phyloP scores from a whole-genome alignment of 2,888 invertebrate genomes.

The Coecobrya sp. region DNA sequence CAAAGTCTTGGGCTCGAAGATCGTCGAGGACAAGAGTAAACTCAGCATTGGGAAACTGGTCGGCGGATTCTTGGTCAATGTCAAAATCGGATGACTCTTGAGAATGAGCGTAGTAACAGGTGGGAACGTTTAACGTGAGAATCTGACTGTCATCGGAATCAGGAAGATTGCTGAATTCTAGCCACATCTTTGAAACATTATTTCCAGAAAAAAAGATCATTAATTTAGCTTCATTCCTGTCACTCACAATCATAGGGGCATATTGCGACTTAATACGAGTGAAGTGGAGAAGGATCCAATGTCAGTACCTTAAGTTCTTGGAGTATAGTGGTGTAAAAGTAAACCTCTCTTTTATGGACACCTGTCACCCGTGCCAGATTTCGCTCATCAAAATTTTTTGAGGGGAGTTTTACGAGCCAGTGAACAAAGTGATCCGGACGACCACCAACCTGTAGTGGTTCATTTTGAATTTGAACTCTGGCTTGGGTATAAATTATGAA shows the following conservation, averaged over 20 bases:
- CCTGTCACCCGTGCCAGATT: constrained; percentile 57
- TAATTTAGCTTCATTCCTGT: no score
- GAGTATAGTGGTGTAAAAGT: constrained; percentile 48
- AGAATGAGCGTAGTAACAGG: constrained; percentile 86
- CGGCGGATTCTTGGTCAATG: constrained; percentile 69
- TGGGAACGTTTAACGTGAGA: constrained; percentile 82
- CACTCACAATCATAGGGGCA: no score
- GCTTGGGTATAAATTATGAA: no score
- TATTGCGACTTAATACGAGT: no score
- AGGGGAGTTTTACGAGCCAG: constrained; percentile 68
- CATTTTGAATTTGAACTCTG: no score
- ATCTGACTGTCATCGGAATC: neutral
- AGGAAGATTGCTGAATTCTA: constrained; percentile 22
- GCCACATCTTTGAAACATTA: constrained; percentile 41
- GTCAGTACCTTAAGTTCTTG: constrained; percentile 59
- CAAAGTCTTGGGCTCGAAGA: constrained; percentile 85
- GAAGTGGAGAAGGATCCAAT: no score
- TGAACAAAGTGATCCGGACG: constrained; percentile 59
- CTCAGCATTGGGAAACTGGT: constrained; percentile 84
- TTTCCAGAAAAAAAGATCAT: no score
- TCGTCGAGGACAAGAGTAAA: constrained; percentile 87
- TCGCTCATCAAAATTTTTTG: constrained; percentile 46
- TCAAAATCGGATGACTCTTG: constrained; percentile 72
- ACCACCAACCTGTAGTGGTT: no score
- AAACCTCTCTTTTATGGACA: constrained; percentile 35